A percentile compares a stretch with the other conserved stretches of the same genome.
These are phyloP conservation scores for Neocrepidodera transversa DNA, from an alignment of 2,888 invertebrate species.

Conservation along the genomic window DNA sequence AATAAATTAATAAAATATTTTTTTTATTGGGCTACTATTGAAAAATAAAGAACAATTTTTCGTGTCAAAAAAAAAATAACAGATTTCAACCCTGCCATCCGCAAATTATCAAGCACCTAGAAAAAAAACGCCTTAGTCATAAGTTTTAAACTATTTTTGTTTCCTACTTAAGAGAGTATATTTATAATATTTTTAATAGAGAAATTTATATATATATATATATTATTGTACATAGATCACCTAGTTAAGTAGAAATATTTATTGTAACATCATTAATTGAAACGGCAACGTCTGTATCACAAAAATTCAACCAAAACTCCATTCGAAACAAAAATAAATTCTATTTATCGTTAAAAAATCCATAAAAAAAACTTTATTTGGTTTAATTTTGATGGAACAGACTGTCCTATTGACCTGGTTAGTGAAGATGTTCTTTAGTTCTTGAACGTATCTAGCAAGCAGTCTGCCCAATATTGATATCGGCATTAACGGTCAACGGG, in stretches of 20 bases:
- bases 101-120: conserved; percentile 55
- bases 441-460: conserved; percentile 9
- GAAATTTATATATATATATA: conserved; percentile 63
- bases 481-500: conserved; percentile 32
- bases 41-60: background rate
- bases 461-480: conserved; percentile 14
- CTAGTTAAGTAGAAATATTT: conserved; percentile 52
- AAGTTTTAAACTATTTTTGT: conserved; percentile 69
- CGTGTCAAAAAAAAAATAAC: background rate
- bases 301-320: background rate
- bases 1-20: too few relatives aligned
- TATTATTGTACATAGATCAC: conserved; percentile 55
- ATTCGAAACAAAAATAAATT: too few relatives aligned
- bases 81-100: conserved; percentile 13
- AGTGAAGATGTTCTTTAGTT: conserved; percentile 25
- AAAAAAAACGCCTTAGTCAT: conserved; percentile 61
- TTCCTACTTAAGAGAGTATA: conserved; percentile 69
- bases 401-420: conserved; percentile 29
- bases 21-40: too few relatives aligned
- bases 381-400: background rate
- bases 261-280: conserved; percentile 30
- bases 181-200: conserved; percentile 65
- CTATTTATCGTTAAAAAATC: too few relatives aligned
- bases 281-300: conserved; percentile 15
- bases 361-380: background rate